phyloP scores from a whole-genome alignment of 2,797 vertebrate genomes.

The Taeniopygia guttata region DNA sequence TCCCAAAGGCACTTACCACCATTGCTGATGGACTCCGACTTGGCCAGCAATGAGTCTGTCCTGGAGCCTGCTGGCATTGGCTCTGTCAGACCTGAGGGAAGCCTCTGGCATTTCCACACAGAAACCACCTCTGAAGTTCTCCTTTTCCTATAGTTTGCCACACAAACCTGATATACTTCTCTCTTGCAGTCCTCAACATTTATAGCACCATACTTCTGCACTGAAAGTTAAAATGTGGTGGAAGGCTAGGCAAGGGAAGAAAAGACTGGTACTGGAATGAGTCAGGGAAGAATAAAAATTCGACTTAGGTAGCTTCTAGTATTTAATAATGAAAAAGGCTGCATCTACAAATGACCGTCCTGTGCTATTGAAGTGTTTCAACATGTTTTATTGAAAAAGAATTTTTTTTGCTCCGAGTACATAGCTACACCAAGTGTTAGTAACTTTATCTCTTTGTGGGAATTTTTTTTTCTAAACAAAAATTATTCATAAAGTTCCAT shows the following conservation, averaged over 20 bases:
- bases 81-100: neutral
- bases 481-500: neutral
- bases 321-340: neutral
- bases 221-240: neutral
- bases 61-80: neutral
- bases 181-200: neutral
- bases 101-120: neutral
- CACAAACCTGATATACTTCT: neutral
- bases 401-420: neutral
- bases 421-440: neutral
- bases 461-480: neutral
- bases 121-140: neutral
- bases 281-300: neutral
- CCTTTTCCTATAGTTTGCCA: neutral
- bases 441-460: neutral
- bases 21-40: fast-evolving
- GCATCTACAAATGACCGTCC: neutral
- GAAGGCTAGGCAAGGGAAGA: neutral
- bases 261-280: neutral
- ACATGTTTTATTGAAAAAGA: neutral
- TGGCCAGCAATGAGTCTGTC: neutral
- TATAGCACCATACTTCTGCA: neutral
- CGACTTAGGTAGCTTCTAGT: neutral
- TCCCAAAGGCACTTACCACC: neutral
- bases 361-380: neutral